Evolutionary conservation across 1,140 invertebrate species (phyloP), one percentile per base, ranked within the genome.

Genomic region (Venturia canescens): DNA sequence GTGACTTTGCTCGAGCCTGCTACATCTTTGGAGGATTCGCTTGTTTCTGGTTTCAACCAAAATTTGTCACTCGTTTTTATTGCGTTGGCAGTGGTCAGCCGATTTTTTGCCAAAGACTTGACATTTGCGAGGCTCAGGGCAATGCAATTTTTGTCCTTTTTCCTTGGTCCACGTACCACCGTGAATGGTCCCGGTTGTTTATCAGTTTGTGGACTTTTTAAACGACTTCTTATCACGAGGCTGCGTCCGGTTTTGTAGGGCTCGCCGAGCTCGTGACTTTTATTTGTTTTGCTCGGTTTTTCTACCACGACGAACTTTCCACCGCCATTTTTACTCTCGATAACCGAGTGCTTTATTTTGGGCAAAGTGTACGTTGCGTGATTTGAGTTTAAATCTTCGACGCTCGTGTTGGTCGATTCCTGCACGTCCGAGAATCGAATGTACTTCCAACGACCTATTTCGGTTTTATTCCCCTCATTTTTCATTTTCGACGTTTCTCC

Each of bases 191-290:
- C n/a, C 27, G 76, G 48, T 72, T 76, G 23, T 76, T 81, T 27
- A 26, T 63, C 11, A 48, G 71, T 71, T 57, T 75, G 77, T 48
- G 23, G 80, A 82, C 80, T 78, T 78, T 86, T 88, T 23, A 82
- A 44, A 71, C 84, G 83, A 82, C 87, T 88, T 38, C 82, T 81
- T 80, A 87, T 83, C 23, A 87, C 16, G 21, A 87, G 66, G 38
- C 50, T 86, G n/a, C 81, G 85, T 18, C 76, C 82, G 23, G 74
- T 50, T 23, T 80, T 71, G 53, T 81, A 84, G 1, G 84, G 84
- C 26, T 44, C 74, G 13, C 76, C 44, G 1, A 84, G 29, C 26
- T 81, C 67, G 26, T 18, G 26, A 15, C 27, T 26, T 60, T 77
- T 18, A 78, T 31, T 0, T 23, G 21, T 3, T 29, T 70, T 57